Base-by-base conservation (phyloP, 64 coral and sea anemone species). In the Astreopora myriophthalma region DNA sequence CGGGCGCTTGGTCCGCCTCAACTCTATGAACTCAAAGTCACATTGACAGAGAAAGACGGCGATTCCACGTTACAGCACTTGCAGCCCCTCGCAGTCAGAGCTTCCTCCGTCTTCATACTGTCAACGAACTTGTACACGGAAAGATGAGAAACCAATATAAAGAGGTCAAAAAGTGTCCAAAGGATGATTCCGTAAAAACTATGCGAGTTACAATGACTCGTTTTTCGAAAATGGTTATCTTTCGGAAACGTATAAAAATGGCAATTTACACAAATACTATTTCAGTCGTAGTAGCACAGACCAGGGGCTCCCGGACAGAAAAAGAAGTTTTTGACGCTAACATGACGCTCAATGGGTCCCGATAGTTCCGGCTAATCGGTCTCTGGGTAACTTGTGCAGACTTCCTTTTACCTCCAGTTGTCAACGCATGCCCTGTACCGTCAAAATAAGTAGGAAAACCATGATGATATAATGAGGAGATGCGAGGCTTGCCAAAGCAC, bases 401-500 rank as follows among this genome's bases (percentile, higher is more conserved):
- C 3, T 73, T 22, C 25, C 30, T 26, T 55, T 83, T n/a, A 83
- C 38, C 52, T 83, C 79, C 79, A 62, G 33, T 65, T 34, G 8
- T 38, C 3, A 65, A 6, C 34, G 6, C 6, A 34, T 25, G n/a
- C n/a, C n/a, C n/a, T n/a, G n/a, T n/a, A 65, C 37, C 17, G 79
- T 20, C 4, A 83, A 10, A 9, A 64, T 26, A 61, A 83, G 57
- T 20, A 65, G 7, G 20, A 83, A 64, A 23, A 83, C 5, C 19
- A 83, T 19, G 19, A 33, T 40, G 31, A 65, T 5, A 3, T 9
- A n/a, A 7, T 24, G 29, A 38, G 79, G 33, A 38, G 79, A 65
- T 13, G 52, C 8, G 3, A 83, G 22, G 33, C 79, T 83, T 62
- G 79, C 79, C 79, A 39, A 64, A 10, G 79, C 79, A 83, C 79